These are phyloP conservation scores for Gryllus longicercus DNA, from an alignment of 2,888 invertebrate species.

Conservation along the genomic window DNA sequence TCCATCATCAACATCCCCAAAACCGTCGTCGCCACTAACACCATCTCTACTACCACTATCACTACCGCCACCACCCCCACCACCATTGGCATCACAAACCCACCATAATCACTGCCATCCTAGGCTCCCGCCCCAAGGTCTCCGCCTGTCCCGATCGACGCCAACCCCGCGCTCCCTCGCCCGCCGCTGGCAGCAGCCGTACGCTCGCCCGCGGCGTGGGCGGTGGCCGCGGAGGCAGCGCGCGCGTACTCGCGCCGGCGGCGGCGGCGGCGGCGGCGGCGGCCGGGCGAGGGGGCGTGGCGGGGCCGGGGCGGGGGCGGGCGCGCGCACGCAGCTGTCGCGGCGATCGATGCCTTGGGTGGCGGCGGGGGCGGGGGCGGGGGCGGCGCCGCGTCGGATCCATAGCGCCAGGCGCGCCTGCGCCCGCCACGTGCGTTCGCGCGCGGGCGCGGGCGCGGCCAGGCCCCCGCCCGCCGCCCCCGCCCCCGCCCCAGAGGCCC, in stretches of 20 bases:
- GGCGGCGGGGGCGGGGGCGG: not conserved
- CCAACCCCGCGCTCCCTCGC: not conserved
- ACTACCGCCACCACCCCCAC: too few species aligned
- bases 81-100: too few species aligned
- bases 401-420: not conserved
- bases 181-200: not conserved
- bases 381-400: constrained; percentile 2
- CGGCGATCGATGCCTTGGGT: not conserved
- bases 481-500: too few species aligned
- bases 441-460: too few species aligned
- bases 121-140: not conserved
- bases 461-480: too few species aligned
- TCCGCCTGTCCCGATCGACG: not conserved
- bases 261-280: not conserved
- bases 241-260: not conserved
- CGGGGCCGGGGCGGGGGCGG: not conserved
- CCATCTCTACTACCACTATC: too few species aligned
- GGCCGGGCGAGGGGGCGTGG: not conserved
- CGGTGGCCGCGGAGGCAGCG: not conserved
- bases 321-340: not conserved
- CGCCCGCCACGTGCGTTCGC: not conserved
- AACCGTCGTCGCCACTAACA: too few species aligned
- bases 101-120: too few species aligned
- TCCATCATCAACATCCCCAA: too few species aligned
- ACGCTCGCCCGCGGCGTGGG: not conserved